Conservation (phyloP, 2,797 vertebrate genomes). For the Spinus pinus region DNA sequence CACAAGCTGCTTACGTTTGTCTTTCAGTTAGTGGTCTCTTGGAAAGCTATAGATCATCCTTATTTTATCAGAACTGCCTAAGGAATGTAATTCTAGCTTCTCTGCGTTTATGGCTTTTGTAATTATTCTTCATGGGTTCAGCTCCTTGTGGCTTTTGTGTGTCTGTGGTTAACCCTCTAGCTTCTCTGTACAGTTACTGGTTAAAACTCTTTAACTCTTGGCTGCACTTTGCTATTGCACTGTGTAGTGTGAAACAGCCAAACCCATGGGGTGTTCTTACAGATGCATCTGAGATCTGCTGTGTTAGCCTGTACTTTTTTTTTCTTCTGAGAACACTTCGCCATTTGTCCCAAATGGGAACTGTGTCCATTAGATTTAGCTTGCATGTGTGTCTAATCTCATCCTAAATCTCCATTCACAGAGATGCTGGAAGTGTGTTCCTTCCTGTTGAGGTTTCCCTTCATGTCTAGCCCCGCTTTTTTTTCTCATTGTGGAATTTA, state of each 20-base stretch:
- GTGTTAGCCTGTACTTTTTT: neutral
- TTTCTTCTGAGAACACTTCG: neutral
- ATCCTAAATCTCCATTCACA: neutral
- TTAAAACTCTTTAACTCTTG: neutral
- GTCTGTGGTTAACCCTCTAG: neutral
- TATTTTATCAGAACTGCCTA: conserved; percentile 10
- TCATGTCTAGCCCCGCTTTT: neutral
- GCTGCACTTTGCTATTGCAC: neutral
- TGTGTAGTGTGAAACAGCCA: neutral
- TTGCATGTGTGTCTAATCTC: neutral
- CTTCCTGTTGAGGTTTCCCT: neutral
- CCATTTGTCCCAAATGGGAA: neutral
- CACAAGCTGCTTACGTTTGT: neutral
- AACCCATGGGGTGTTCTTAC: neutral
- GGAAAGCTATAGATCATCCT: neutral
- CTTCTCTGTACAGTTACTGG: neutral
- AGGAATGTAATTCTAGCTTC: conserved; percentile 4
- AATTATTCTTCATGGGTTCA: neutral
- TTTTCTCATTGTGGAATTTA: neutral
- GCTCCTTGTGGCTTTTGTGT: neutral
- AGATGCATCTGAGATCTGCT: neutral
- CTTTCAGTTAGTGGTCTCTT: conserved; percentile 3
- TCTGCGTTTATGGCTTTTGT: neutral
- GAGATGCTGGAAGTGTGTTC: neutral
- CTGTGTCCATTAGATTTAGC: neutral